Evolutionary conservation across 2,888 invertebrate species (phyloP).

Genomic region (Steinernema scapterisci): DNA sequence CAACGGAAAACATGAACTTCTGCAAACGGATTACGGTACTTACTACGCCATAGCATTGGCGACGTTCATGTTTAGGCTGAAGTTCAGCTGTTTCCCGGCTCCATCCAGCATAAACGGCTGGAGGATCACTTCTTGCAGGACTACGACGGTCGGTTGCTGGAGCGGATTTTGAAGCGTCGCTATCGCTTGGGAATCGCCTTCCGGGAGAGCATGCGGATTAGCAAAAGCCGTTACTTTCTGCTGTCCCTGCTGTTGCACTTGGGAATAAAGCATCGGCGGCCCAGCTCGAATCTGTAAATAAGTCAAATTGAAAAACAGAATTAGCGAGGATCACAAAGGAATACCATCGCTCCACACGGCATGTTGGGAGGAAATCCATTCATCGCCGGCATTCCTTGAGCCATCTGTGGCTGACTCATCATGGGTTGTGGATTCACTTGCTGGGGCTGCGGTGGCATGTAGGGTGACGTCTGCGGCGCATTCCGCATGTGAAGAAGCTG

Average conservation of each 20-base stretch:
- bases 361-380: not conserved
- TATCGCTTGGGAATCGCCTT: not conserved
- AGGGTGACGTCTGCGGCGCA: constrained; percentile 11
- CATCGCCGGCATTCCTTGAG: not conserved
- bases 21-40: too few species aligned
- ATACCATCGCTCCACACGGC: constrained; percentile 17
- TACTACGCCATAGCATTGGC: too few species aligned
- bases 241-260: constrained; percentile 21
- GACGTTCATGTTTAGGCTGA: not conserved
- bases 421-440: constrained; percentile 1
- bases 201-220: constrained; percentile 5
- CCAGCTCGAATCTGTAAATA: constrained; percentile 14
- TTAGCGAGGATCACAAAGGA: not conserved
- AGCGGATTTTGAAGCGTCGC: not conserved
- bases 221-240: constrained; percentile 19
- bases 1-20: not conserved
- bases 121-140: not conserved
- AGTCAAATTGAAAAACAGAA: not conserved
- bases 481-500: not conserved
- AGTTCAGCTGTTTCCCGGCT: not conserved
- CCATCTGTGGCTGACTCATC: not conserved
- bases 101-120: not conserved
- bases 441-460: not conserved
- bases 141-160: not conserved
- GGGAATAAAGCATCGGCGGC: constrained; percentile 24